A percentile compares a stretch with the other conserved stretches of the same genome.
Evolutionary conservation across 2,113 vertebrate species (phyloP).

Genomic region (Chamaea fasciata): DNA sequence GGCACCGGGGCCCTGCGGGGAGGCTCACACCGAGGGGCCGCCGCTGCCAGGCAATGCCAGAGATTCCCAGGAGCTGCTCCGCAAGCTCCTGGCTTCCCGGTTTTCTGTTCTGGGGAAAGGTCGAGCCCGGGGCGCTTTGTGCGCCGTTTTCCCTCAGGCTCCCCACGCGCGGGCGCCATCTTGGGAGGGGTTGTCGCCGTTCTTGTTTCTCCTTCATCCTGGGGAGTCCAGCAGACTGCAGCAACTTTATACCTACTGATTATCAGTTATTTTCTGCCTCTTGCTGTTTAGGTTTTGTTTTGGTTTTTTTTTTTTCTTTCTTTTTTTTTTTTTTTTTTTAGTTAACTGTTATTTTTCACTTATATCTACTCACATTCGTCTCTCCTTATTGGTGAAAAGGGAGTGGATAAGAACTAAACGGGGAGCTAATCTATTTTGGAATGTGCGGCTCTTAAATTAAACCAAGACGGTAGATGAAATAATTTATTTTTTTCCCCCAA

Average conservation of each 20-base stretch:
- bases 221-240: not conserved
- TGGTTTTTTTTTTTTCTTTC: too few relatives aligned
- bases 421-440: not conserved
- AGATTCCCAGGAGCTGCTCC: not conserved
- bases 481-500: not conserved
- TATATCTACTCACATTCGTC: fast-evolving
- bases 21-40: not conserved
- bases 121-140: fast-evolving
- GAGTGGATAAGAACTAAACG: not conserved
- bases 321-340: too few relatives aligned
- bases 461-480: not conserved
- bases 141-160: not conserved
- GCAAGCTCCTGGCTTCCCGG: fast-evolving
- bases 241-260: not conserved
- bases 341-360: not conserved
- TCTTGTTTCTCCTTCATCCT: not conserved
- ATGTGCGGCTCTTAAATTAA: not conserved
- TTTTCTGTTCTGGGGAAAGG: not conserved
- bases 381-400: not conserved
- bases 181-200: fast-evolving
- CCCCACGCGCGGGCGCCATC: not conserved
- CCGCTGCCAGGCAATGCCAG: not conserved
- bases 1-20: not conserved
- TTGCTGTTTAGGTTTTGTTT: not conserved
- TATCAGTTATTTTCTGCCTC: too few relatives aligned